Base-by-base conservation (phyloP, 2,113 vertebrate species). In the Ciconia stormi region DNA sequence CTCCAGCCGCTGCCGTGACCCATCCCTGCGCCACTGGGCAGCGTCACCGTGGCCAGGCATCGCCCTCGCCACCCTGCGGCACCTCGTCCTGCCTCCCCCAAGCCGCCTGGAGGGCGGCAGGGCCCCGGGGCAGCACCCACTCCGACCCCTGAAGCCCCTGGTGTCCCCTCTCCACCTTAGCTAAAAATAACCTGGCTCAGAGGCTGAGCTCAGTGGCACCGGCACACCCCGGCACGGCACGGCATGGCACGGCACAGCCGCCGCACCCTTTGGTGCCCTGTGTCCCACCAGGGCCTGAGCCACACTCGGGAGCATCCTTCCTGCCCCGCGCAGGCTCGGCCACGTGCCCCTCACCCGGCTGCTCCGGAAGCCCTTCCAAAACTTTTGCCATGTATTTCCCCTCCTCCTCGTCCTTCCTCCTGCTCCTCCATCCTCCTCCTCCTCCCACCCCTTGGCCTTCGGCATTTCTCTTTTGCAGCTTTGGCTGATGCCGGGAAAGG, bases 181-280 rank as follows among this genome's bases (percentile, higher is more conserved):
- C 93, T 97, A 96, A 97, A 98, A 97, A 97, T 96, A 98, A 87
- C 70, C 76, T 0, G 2, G 23, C 69, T 92, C 95, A 78, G 80
- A 83, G 0, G 1, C 80, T 70, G 76, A 69, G 76, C 40, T 95
- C 72, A 61, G 85, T 2, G 0, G 85, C 46, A 38, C 34, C 3
- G 12, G 78, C 65, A 55, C 2, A 1, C 30, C 52, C 58, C 1
- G 6, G 52, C 36, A 13, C 3, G 10, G 16, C 66, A 21, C 1
- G 11, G 70, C 58, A 44, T 4, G 11, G 79, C 66, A 73, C 1
- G 4, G 67, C 77, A n/a, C 2, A 2, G 23, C 61, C 20, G 6
- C 13, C 5, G 15, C 15, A 7, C 42, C n/a, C 63, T 3, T 53
- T 4, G 34, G 40, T 61, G 32, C 61, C 52, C 11, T 2, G 7